Evolutionary conservation across 2,888 invertebrate genomes (phyloP), one percentile per base, ranked within the genome.

Genomic region (Apomyelois bistriatella): DNA sequence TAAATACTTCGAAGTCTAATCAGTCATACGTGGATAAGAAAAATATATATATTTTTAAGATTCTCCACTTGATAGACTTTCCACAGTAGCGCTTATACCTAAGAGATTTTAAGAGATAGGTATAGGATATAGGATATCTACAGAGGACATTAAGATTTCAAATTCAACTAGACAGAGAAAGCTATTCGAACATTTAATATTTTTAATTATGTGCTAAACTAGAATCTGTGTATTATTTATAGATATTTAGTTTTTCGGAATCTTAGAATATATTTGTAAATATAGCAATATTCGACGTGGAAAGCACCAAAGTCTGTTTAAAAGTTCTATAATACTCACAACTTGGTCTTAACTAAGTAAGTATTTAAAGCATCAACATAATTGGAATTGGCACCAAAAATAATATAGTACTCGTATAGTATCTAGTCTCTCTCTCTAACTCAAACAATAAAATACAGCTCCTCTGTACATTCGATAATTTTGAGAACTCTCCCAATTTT

Each of bases 301-400:
- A 70, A 87, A 87, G 87, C 87, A 88, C 87, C 87, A 81, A 78
- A 76, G 79, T 82, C 73, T 82, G 80, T 72, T 68, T 67, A 66
- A 70, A 76, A 73, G 74, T 66, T 71, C 72, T 81, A 81, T 73
- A 68, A 68, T 78, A 85, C 76, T 86, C 85, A 85, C 85, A 86
- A 84, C 82, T 79, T 78, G 76, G 64, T 75, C 79, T 80, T 81
- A 80, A 68, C 72, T 83, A n/a, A n/a, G n/a, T n/a, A n/a, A n/a
- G n/a, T n/a, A 84, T 81, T 82, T 86, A 86, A 86, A 87, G 85
- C 85, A 83, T 85, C 73, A 81, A 85, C 66, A 76, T 70, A 76
- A 78, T 72, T 77, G 76, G 71, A 78, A 85, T 86, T 87, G 87
- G 85, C 87, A 87, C 85, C 80, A 81, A 80, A 81, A 80, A 70